Conservation (phyloP, 2,797 vertebrate species). For the Chiloscyllium punctatum region DNA sequence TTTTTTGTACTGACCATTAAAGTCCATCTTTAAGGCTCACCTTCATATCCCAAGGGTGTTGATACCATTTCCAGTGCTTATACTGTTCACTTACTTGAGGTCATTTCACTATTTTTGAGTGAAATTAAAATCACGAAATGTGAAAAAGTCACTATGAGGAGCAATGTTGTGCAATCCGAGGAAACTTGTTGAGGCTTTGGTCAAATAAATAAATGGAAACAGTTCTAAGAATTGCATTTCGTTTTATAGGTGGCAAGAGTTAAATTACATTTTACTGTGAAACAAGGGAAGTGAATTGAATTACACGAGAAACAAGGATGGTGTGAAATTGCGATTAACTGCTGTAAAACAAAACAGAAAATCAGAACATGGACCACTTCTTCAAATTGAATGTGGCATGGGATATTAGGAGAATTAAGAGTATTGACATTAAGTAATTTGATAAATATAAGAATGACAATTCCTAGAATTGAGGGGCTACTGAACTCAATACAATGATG, state of each 20-base stretch:
- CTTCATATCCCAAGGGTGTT: background rate
- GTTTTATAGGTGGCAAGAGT: background rate
- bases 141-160: background rate
- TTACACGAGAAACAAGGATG: too few relatives aligned
- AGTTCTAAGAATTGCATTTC: background rate
- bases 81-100: background rate
- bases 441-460: background rate
- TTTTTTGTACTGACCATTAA: background rate
- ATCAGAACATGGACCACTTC: background rate
- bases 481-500: background rate
- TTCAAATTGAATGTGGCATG: background rate
- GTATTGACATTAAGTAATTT: background rate
- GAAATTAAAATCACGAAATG: background rate
- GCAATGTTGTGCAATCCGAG: background rate
- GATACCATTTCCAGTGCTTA: background rate
- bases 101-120: background rate
- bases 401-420: background rate
- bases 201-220: background rate
- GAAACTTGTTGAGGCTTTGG: background rate
- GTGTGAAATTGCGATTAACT: background rate
- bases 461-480: background rate
- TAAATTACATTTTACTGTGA: background rate
- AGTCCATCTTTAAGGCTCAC: background rate
- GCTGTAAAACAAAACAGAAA: background rate
- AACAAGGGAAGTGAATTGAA: background rate